Conservation (phyloP, 2,113 vertebrate species). For the Tautogolabrus adspersus region DNA sequence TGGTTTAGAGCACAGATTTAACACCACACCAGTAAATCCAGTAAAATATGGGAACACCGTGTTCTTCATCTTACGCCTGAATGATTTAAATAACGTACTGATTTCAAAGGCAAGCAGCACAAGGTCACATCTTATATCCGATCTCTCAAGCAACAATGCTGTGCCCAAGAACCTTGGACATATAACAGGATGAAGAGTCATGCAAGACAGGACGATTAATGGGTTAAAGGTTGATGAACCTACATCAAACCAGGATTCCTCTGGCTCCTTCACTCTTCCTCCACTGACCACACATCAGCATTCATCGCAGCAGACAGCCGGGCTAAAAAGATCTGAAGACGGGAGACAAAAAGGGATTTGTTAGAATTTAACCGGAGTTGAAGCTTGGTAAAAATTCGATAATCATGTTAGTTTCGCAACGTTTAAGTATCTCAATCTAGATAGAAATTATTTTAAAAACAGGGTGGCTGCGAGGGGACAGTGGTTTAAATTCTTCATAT, state of each 20-base stretch:
- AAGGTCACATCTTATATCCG: background rate
- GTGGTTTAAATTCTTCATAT: constrained; percentile 8
- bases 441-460: background rate
- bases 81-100: background rate
- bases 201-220: background rate
- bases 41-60: background rate
- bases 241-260: constrained; percentile 54
- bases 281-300: constrained; percentile 19
- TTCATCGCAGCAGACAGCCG: constrained; percentile 30
- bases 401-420: background rate
- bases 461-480: background rate
- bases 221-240: constrained; percentile 17
- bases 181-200: background rate
- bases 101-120: background rate
- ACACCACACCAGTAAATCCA: background rate
- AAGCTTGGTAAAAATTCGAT: background rate
- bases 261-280: constrained; percentile 19
- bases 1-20: background rate
- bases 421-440: background rate
- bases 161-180: background rate
- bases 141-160: background rate
- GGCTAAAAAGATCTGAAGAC: background rate
- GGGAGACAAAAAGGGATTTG: constrained; percentile 3
- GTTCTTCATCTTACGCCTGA: too few species aligned
- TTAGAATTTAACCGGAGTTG: background rate